Conservation (phyloP, 2,113 vertebrate species). For the Isurus oxyrinchus region DNA sequence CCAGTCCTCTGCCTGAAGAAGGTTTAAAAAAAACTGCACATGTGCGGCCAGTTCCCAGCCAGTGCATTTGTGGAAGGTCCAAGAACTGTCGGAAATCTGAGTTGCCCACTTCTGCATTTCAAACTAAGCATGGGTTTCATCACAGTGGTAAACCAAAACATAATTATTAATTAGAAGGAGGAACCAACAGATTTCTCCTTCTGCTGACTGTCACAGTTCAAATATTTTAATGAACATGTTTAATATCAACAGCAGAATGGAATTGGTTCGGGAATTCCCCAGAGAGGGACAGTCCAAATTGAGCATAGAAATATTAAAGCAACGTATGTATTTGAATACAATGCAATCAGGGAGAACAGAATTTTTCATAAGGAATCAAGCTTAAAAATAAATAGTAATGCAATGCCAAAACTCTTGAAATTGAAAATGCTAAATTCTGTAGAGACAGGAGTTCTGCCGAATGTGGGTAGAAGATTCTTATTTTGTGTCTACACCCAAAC, state of each 20-base stretch:
- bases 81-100: too few relatives aligned
- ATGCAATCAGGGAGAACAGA: background rate
- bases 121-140: too few relatives aligned
- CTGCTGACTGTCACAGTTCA: background rate
- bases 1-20: too few relatives aligned
- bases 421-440: background rate
- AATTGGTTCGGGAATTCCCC: background rate
- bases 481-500: background rate
- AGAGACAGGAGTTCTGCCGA: background rate
- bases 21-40: too few relatives aligned
- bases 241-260: background rate
- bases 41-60: too few relatives aligned
- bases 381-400: background rate
- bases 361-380: background rate
- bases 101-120: too few relatives aligned
- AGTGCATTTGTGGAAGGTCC: too few relatives aligned
- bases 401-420: background rate
- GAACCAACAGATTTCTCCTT: background rate
- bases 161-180: background rate
- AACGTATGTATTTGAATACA: background rate
- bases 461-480: background rate
- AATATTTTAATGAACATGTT: background rate
- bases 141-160: background rate
- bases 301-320: background rate
- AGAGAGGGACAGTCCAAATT: background rate